Conservation (phyloP, 2,888 invertebrate species). For the Amiota minor region DNA sequence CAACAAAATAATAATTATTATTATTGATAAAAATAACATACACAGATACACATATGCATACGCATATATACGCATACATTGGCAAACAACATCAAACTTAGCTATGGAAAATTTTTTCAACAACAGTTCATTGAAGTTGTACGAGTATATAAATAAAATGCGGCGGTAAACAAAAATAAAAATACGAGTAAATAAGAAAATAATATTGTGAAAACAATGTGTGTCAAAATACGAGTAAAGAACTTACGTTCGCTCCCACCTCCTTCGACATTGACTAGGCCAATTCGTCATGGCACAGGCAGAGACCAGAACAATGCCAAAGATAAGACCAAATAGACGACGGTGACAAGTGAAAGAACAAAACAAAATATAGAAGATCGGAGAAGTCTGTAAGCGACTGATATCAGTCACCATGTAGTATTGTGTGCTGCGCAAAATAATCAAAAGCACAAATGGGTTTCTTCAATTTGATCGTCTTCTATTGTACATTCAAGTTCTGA, state of each 20-base stretch:
- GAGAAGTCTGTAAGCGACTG: too few species aligned
- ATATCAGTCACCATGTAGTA: background rate
- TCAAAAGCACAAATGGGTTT: slow-evolving; percentile 55
- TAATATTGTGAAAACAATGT: slow-evolving; percentile 2
- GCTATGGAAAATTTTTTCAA: slow-evolving; percentile 64
- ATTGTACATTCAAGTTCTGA: background rate
- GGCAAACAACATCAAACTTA: slow-evolving; percentile 42
- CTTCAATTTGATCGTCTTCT: background rate
- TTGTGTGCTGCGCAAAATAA: slow-evolving; percentile 38
- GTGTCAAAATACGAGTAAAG: background rate
- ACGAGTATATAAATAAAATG: slow-evolving; percentile 15
- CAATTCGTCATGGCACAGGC: slow-evolving; percentile 66
- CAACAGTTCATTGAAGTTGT: slow-evolving; percentile 39
- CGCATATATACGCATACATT: slow-evolving; percentile 16
- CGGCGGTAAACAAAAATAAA: background rate
- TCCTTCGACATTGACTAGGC: too few species aligned
- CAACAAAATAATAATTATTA: slow-evolving; percentile 67
- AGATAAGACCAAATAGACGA: slow-evolving; percentile 50
- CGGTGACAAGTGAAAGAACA: too few species aligned
- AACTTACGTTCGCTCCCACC: background rate
- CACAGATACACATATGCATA: slow-evolving; percentile 22
- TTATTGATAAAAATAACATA: slow-evolving; percentile 55
- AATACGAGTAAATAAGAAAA: slow-evolving; percentile 4
- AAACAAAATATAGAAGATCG: too few species aligned
- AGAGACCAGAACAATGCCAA: slow-evolving; percentile 56